These are phyloP conservation scores for Synanthedon vespiformis DNA, from an alignment of 2,888 invertebrate genomes.

Conservation along the genomic window DNA sequence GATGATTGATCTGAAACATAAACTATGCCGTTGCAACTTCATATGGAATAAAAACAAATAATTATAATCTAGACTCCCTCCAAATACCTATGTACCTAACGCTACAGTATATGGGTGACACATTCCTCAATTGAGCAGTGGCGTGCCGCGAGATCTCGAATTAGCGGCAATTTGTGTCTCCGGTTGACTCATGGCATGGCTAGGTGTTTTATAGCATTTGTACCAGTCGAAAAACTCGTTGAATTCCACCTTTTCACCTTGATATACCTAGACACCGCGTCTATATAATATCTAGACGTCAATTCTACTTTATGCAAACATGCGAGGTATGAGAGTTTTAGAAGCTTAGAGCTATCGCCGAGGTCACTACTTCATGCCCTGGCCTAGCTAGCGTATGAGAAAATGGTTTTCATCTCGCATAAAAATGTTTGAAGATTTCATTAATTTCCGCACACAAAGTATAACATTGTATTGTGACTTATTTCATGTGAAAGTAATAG, in stretches of 20 bases:
- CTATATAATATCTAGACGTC: background rate
- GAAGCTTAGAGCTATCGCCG: too few species aligned
- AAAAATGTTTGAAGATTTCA: too few species aligned
- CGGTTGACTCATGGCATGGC: conserved; percentile 51
- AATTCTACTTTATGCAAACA: too few species aligned
- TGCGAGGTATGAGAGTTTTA: too few species aligned
- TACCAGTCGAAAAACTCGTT: background rate
- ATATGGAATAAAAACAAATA: background rate
- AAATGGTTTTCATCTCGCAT: too few species aligned
- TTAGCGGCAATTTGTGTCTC: conserved; percentile 66
- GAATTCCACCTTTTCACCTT: background rate
- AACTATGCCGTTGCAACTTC: background rate
- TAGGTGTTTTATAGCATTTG: conserved; percentile 4
- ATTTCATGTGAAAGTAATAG: too few species aligned
- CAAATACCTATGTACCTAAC: background rate
- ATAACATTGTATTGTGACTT: too few species aligned
- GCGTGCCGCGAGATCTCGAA: conserved; percentile 54
- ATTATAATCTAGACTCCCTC: background rate
- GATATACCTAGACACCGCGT: background rate
- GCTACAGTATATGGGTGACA: conserved; percentile 36
- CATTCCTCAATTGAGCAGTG: conserved; percentile 64
- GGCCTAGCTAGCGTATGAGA: too few species aligned
- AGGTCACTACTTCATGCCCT: too few species aligned
- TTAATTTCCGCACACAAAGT: too few species aligned
- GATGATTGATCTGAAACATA: too few species aligned